Percentiles rank a stretch among this genome's conserved stretches.
phyloP scores from a whole-genome alignment of 2,113 vertebrate genomes.

The Geococcyx californianus region DNA sequence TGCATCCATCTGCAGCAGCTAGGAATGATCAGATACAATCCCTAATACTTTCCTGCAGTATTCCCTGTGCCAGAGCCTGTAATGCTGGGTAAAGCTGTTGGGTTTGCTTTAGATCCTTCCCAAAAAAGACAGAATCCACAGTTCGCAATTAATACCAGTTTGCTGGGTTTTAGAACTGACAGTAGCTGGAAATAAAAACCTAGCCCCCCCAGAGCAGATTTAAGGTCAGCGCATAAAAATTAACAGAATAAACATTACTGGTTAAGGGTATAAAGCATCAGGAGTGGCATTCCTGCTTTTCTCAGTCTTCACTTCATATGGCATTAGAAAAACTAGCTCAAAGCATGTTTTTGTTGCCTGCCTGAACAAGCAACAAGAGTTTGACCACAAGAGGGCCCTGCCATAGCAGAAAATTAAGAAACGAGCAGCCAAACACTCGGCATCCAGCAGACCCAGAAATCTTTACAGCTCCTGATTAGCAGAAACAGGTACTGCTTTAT shows the following conservation, averaged over 20 bases:
- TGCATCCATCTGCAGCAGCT: background rate
- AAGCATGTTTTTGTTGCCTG: background rate
- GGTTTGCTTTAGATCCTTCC: background rate
- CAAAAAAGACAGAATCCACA: background rate
- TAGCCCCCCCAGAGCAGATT: background rate
- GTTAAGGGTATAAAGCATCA: background rate
- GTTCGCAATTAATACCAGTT: background rate
- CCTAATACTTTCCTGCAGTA: background rate
- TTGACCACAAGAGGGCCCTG: slow-evolving; percentile 66
- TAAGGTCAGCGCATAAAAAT: background rate
- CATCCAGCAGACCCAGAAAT: background rate
- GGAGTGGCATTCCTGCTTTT: background rate
- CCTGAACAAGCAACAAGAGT: background rate
- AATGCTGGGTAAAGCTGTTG: background rate
- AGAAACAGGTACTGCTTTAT: background rate
- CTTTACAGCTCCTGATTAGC: background rate
- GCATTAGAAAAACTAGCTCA: background rate
- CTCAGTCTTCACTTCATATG: background rate
- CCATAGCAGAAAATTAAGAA: background rate
- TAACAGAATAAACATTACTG: background rate
- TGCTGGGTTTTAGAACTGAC: background rate
- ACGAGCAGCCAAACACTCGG: background rate
- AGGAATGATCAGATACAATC: background rate
- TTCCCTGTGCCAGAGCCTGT: background rate
- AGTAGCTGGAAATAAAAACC: background rate